Evolutionary conservation across 2,888 invertebrate genomes (phyloP).

Genomic region (Troides helena): DNA sequence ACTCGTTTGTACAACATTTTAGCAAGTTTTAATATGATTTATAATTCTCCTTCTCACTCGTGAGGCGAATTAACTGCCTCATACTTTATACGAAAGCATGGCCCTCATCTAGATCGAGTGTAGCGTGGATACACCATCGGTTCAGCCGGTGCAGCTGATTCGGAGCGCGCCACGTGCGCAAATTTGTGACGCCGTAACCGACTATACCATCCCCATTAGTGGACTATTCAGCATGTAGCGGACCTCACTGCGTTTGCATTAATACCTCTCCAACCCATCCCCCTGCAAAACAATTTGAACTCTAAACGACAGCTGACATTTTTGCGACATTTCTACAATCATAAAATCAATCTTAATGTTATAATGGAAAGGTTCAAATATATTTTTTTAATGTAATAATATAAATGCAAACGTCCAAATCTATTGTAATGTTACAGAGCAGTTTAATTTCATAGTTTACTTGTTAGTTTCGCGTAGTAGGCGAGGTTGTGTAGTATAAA

Average conservation of each 20-base stretch:
- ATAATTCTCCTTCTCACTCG: background rate
- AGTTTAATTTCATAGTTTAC: background rate
- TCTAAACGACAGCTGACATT: background rate
- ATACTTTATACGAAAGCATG: background rate
- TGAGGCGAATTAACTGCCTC: background rate
- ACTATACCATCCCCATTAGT: slow-evolving; percentile 49
- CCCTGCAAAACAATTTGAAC: slow-evolving; percentile 4
- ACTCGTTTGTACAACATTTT: too few relatives aligned
- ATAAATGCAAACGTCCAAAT: background rate
- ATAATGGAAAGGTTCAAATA: background rate
- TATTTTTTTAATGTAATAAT: background rate
- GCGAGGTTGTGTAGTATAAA: background rate
- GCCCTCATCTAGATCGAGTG: background rate
- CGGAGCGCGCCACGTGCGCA: slow-evolving; percentile 34
- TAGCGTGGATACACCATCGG: background rate
- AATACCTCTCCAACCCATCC: background rate
- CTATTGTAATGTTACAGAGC: background rate
- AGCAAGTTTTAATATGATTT: background rate
- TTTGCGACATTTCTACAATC: background rate
- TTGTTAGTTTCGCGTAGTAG: background rate
- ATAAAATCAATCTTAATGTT: background rate
- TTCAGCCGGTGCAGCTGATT: slow-evolving; percentile 23
- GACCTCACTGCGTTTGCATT: slow-evolving; percentile 29
- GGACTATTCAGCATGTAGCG: slow-evolving; percentile 29
- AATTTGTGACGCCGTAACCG: slow-evolving; percentile 28